A percentile compares a stretch with the other conserved stretches of the same genome.
phyloP scores from a whole-genome alignment of 2,113 vertebrate species.

The Sterrhoptilus dennistouni region DNA sequence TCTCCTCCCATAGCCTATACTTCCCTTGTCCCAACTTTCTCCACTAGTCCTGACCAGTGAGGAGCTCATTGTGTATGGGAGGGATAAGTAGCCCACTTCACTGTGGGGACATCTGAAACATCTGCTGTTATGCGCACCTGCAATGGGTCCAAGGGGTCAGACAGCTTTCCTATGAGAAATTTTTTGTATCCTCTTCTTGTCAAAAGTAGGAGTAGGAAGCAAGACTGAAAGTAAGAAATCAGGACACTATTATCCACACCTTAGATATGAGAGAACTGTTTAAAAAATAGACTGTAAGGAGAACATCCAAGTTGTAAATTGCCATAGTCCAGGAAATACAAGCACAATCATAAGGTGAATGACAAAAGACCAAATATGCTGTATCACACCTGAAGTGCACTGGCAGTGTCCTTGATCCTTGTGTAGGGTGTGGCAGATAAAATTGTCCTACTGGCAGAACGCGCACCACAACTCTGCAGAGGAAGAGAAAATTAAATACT shows the following conservation, averaged over 20 bases:
- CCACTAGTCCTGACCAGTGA: not conserved
- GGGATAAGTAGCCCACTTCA: not conserved
- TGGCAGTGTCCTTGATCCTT: not conserved
- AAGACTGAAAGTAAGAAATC: not conserved
- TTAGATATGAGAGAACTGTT: not conserved
- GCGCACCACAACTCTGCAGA: rapidly evolving
- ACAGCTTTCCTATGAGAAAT: not conserved
- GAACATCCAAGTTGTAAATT: not conserved
- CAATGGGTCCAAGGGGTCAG: not conserved
- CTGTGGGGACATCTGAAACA: not conserved
- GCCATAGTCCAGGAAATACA: not conserved
- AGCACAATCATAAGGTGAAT: not conserved
- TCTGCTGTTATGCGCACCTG: not conserved
- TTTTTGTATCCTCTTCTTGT: not conserved
- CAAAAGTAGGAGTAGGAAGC: not conserved
- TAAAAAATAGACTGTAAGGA: not conserved
- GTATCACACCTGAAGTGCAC: not conserved
- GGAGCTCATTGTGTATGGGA: not conserved
- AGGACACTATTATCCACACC: not conserved
- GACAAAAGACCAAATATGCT: not conserved
- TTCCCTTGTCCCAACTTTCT: not conserved
- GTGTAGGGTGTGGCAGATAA: not conserved
- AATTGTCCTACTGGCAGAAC: not conserved
- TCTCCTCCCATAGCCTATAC: not conserved
- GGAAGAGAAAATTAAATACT: not conserved